Base-by-base conservation (phyloP, 2,888 invertebrate species). In the Dinocampus coccinellae region DNA sequence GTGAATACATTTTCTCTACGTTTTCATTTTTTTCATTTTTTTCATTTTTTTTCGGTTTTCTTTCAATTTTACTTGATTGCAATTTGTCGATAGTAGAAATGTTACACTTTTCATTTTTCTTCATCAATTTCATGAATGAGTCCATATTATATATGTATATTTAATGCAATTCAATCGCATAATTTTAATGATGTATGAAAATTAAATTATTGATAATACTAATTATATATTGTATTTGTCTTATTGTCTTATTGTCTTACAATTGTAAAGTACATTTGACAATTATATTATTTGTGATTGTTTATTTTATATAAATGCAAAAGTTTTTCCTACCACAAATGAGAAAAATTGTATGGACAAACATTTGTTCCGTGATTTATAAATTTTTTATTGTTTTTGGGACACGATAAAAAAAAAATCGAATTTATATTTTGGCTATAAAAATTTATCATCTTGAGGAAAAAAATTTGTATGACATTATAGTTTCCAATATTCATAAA, bases 191-290 rank as follows among this genome's bases (percentile, higher is more conserved):
- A n/a, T n/a, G n/a, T n/a, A n/a, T n/a, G 33, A 7, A 3, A 29
- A 16, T 3, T 33, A 33, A 33, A 29, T 58, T 58, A 29, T 58
- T 29, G 29, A 6, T 16, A 16, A 33, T 33, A 58, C 33, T 33
- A 58, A 58, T 58, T 58, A 58, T 33, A 58, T 29, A 7, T 29
- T 16, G 33, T n/a, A 47, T 16, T n/a, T n/a, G n/a, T n/a, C n/a
- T n/a, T n/a, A n/a, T n/a, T n/a, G n/a, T n/a, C n/a, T n/a, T n/a
- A n/a, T n/a, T n/a, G n/a, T n/a, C n/a, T n/a, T 16, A 33, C 58
- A 58, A 33, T 33, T 33, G 16, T 0, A 33, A 33, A 16, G 33
- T 29, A 16, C 16, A 16, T 47, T 47, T 47, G 1, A 6, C 47
- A 16, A 20, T 47, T 47, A 39, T 39, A 39, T 16, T 47, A 47